A percentile compares a stretch with the other conserved stretches of the same genome.
These are phyloP conservation scores for Aulostomus chinensis DNA, from an alignment of 2,797 vertebrate genomes.

Conservation along the genomic window DNA sequence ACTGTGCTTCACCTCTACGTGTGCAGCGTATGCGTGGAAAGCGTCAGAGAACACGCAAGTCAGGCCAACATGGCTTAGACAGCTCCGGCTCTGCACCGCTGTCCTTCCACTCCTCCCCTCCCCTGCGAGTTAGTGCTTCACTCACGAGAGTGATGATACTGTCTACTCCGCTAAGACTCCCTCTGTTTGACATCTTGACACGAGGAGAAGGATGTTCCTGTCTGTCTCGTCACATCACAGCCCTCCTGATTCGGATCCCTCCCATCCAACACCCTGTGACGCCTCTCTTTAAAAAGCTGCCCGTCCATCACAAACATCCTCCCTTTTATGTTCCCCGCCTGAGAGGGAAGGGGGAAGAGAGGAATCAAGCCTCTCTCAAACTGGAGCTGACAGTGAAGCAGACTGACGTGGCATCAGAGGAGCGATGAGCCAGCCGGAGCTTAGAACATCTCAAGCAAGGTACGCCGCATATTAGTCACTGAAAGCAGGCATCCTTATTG, in stretches of 20 bases:
- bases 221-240: conserved; percentile 81
- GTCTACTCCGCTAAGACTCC: conserved; percentile 73
- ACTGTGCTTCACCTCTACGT: no score
- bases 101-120: conserved; percentile 59
- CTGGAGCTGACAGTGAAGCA: conserved; percentile 71
- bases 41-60: conserved; percentile 34
- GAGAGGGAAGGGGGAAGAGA: conserved; percentile 66
- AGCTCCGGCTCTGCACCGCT: conserved; percentile 41
- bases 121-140: conserved; percentile 49
- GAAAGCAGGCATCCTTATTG: conserved; percentile 40
- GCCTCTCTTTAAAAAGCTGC: conserved; percentile 77
- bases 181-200: conserved; percentile 73
- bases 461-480: conserved; percentile 67
- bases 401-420: conserved; percentile 74
- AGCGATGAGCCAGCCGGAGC: conserved; percentile 64
- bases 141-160: conserved; percentile 74
- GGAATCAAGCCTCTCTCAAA: conserved; percentile 73
- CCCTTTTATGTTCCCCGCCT: conserved; percentile 75
- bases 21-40: no score
- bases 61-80: conserved; percentile 19
- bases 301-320: conserved; percentile 78
- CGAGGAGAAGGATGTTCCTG: conserved; percentile 78
- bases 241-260: conserved; percentile 71
- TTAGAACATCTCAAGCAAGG: conserved; percentile 71
- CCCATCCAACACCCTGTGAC: conserved; percentile 76